Evolutionary conservation across 37 sponge, comb jelly and placozoan genomes (phyloP).

Genomic region (Corticium candelabrum): DNA sequence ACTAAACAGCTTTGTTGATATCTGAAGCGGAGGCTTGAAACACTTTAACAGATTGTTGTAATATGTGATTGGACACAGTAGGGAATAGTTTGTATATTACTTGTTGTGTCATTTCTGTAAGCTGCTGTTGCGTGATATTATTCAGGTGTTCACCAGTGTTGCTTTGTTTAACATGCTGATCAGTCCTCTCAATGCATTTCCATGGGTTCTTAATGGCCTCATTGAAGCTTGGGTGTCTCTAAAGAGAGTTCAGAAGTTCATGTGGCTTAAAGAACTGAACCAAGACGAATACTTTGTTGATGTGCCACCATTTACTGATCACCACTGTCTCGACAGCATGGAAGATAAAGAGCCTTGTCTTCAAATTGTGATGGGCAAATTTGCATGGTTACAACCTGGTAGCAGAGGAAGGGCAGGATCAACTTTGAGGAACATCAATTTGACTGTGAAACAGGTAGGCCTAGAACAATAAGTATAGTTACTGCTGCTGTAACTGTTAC

Average conservation of each 20-base stretch:
- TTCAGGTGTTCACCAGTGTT: constrained; percentile 92
- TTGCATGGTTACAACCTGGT: not conserved
- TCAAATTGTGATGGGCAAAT: not conserved
- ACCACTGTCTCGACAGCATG: no score
- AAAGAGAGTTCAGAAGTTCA: constrained; percentile 69
- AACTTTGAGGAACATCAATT: not conserved
- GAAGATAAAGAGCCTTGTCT: not conserved
- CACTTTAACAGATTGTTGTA: constrained; percentile 6
- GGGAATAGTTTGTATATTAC: constrained; percentile 2
- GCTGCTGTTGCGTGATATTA: not conserved
- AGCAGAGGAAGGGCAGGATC: not conserved
- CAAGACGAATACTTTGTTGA: constrained; percentile 31
- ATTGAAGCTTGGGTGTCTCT: constrained; percentile 91
- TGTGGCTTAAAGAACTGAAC: constrained; percentile 52
- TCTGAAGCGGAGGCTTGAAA: no score
- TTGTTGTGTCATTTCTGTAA: not conserved
- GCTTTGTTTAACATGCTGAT: constrained; percentile 89
- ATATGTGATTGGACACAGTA: not conserved
- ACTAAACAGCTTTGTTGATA: no score
- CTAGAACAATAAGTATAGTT: no score
- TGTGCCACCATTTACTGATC: no score
- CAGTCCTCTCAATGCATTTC: constrained; percentile 92
- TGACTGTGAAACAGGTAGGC: not conserved
- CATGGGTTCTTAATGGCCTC: constrained; percentile 95
- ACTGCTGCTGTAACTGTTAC: no score